phyloP scores from a whole-genome alignment of 92 coral and sea anemone genomes.

The Anthopleura xanthogrammica region DNA sequence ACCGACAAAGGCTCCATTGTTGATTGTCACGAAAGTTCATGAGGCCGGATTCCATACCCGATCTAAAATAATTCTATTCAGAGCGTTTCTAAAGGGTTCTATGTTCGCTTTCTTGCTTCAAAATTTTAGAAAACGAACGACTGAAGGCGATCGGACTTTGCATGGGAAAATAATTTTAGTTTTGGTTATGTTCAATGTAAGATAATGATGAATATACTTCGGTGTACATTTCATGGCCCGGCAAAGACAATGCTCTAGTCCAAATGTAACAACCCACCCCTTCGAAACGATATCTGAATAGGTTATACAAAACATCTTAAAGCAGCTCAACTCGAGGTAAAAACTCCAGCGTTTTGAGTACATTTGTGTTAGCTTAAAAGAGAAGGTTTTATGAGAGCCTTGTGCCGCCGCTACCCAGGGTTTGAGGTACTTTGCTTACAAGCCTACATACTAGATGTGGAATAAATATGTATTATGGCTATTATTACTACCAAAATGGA shows the following conservation, averaged over 20 bases:
- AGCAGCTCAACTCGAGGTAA: no score
- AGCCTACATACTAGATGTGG: background rate
- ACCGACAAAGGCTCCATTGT: conserved; percentile 41
- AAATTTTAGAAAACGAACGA: background rate
- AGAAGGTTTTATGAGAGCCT: background rate
- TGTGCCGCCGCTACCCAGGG: background rate
- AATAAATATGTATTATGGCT: background rate
- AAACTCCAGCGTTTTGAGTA: no score
- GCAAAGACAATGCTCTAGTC: background rate
- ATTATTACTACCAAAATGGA: background rate
- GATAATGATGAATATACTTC: no score
- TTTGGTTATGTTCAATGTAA: background rate
- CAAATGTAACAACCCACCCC: background rate
- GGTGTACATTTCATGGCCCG: background rate
- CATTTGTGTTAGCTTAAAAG: background rate
- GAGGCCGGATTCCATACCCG: conserved; percentile 1
- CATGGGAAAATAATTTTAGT: background rate
- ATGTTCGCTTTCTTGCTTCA: background rate
- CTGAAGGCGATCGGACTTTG: background rate
- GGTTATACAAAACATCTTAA: background rate
- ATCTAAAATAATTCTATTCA: background rate
- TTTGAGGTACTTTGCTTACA: background rate
- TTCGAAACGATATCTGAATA: background rate
- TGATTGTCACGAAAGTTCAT: conserved; percentile 39
- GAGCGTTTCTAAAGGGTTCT: background rate